Evolutionary conservation across 1,140 invertebrate genomes (phyloP).

Genomic region (Arctopsyche grandis): DNA sequence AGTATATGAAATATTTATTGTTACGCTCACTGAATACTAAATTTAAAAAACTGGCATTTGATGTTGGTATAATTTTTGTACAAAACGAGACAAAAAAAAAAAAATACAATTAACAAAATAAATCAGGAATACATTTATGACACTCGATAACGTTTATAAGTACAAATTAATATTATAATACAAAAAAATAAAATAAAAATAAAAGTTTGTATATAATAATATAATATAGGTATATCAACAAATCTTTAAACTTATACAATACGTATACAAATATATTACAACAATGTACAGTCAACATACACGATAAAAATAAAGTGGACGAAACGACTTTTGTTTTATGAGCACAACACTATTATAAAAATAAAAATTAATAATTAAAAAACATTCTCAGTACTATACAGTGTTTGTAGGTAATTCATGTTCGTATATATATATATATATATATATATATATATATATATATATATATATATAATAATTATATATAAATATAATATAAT

Average conservation of each 20-base stretch:
- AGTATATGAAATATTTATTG: constrained; percentile 26
- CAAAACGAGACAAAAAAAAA: background rate
- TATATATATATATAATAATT: background rate
- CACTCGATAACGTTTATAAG: constrained; percentile 9
- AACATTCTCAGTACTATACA: background rate
- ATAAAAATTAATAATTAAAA: constrained; percentile 13
- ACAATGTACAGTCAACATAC: background rate
- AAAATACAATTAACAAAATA: background rate
- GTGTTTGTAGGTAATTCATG: background rate
- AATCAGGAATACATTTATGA: constrained; percentile 16
- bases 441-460: constrained; percentile 8
- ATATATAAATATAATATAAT: background rate
- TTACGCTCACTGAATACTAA: background rate
- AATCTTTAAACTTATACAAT: background rate
- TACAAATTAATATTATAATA: constrained; percentile 12
- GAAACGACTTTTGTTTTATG: constrained; percentile 7
- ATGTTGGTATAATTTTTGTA: background rate
- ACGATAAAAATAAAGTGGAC: constrained; percentile 11
- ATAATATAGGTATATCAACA: background rate
- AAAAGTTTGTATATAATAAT: background rate
- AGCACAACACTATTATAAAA: constrained; percentile 7
- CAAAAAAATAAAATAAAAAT: background rate
- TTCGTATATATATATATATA: constrained; percentile 13
- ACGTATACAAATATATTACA: background rate
- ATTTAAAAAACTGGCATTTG: constrained; percentile 17